Conservation (phyloP, 2,113 vertebrate genomes). For the Psittacara wagleri region DNA sequence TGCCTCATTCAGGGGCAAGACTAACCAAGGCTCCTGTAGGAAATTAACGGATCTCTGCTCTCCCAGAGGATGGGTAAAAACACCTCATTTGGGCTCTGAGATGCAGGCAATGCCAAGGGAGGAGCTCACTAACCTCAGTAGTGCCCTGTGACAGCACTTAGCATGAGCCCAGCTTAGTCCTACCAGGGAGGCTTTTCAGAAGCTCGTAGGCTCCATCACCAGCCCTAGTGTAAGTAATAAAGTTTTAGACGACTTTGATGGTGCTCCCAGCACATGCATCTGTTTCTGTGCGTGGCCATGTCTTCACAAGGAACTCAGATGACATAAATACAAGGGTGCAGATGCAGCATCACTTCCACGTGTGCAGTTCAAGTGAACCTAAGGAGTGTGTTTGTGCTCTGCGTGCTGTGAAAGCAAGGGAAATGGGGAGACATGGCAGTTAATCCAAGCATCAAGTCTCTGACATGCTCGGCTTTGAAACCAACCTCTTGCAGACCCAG, state of each 20-base stretch:
- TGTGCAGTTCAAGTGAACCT: neutral
- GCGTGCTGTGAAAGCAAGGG: neutral
- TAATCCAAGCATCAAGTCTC: neutral
- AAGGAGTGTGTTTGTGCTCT: neutral
- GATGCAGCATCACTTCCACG: rapidly evolving
- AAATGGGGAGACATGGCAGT: neutral
- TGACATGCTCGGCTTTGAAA: rapidly evolving
- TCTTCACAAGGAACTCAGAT: neutral
- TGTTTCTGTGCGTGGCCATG: rapidly evolving
- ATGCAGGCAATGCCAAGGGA: neutral
- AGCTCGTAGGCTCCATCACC: neutral
- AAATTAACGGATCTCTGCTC: neutral
- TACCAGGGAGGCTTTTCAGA: neutral
- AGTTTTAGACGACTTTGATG: neutral
- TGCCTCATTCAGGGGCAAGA: neutral
- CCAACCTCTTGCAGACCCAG: neutral
- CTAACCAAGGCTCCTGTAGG: neutral
- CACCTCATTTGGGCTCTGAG: neutral
- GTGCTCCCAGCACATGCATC: rapidly evolving
- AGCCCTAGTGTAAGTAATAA: neutral
- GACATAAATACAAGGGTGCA: rapidly evolving
- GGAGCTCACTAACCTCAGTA: neutral
- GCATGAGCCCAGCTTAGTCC: rapidly evolving
- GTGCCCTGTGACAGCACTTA: neutral
- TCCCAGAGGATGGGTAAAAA: neutral